Conservation (phyloP, 2,113 vertebrate species). For the Oncorhynchus clarkii region DNA sequence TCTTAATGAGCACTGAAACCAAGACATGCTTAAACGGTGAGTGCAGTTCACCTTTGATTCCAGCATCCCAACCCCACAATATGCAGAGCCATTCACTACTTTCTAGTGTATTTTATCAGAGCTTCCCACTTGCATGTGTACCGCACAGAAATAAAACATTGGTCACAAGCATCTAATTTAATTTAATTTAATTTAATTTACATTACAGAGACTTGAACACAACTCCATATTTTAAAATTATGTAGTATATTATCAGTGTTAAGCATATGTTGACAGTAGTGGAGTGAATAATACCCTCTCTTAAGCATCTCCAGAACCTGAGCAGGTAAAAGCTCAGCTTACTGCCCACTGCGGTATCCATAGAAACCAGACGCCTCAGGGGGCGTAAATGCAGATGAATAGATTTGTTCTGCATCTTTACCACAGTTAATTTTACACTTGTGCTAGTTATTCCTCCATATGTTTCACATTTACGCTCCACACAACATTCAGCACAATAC, state of each 20-base stretch:
- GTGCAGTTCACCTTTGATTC: too few relatives aligned
- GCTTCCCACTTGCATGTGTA: too few relatives aligned
- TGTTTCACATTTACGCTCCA: constrained; percentile 21
- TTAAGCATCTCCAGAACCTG: constrained; percentile 22
- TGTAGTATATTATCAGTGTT: background rate
- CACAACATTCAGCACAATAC: constrained; percentile 11
- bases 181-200: background rate
- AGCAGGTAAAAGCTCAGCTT: constrained; percentile 36
- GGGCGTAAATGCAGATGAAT: constrained; percentile 8
- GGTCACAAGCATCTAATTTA: background rate
- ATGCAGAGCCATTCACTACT: background rate
- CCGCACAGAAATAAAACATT: background rate
- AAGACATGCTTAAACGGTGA: too few relatives aligned
- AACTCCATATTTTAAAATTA: background rate
- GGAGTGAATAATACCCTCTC: background rate
- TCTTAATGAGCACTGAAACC: too few relatives aligned
- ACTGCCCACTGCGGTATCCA: constrained; percentile 55
- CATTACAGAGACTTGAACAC: background rate
- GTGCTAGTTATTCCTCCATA: constrained; percentile 12
- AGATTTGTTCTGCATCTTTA: constrained; percentile 45
- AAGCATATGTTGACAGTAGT: background rate
- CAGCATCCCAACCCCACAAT: background rate
- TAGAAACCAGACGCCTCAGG: constrained; percentile 48
- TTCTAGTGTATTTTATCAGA: background rate
- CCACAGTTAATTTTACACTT: constrained; percentile 32